phyloP scores from a whole-genome alignment of 2,888 invertebrate genomes.

The Macaria liturata region DNA sequence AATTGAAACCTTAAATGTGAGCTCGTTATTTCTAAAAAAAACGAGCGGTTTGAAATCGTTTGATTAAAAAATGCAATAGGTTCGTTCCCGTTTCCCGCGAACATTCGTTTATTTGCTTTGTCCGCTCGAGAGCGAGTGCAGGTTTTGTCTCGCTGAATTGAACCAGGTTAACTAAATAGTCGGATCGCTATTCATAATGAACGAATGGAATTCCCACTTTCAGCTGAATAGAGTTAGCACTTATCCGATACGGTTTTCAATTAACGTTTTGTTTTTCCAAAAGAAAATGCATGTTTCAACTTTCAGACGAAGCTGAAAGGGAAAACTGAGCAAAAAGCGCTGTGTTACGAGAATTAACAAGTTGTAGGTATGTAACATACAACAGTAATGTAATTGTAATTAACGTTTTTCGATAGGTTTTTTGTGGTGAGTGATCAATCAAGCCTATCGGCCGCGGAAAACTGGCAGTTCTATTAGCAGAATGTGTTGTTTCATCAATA shows the following conservation, averaged over 20 bases:
- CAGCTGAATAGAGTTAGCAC: conserved; percentile 59
- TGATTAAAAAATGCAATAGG: conserved; percentile 45
- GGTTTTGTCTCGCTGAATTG: conserved; percentile 63
- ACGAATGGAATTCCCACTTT: conserved; percentile 57
- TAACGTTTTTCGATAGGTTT: conserved; percentile 8
- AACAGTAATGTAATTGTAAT: background rate
- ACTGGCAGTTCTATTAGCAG: background rate
- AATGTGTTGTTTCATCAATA: conserved; percentile 12
- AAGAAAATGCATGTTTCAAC: background rate
- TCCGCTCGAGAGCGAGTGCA: conserved; percentile 49
- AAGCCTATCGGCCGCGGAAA: conserved; percentile 34
- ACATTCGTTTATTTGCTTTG: conserved; percentile 65
- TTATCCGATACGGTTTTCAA: conserved; percentile 65
- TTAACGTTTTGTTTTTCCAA: conserved; percentile 39
- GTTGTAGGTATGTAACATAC: too few species aligned
- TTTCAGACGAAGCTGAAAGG: too few species aligned
- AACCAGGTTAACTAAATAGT: conserved; percentile 76
- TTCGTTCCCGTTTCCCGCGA: conserved; percentile 54
- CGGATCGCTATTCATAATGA: conserved; percentile 61
- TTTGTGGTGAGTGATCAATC: conserved; percentile 35
- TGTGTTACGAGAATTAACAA: too few species aligned
- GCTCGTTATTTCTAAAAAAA: conserved; percentile 34
- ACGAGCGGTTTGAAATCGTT: conserved; percentile 29
- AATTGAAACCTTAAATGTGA: conserved; percentile 50
- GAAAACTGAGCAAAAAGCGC: too few species aligned